phyloP scores from a whole-genome alignment of 1,140 invertebrate genomes.

The Asobara japonica region DNA sequence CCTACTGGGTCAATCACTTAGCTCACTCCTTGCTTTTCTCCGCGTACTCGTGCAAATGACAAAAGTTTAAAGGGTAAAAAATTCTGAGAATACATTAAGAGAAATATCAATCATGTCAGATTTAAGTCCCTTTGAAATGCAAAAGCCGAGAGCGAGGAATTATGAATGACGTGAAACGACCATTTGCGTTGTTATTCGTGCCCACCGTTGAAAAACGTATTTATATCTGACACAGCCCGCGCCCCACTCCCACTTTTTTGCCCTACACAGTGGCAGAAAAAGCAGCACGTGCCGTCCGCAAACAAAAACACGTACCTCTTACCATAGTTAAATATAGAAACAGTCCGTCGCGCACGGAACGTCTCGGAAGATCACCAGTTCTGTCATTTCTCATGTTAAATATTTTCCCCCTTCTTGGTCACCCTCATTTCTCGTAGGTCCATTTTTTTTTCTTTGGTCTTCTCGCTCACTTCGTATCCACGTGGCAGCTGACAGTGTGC shows the following conservation, averaged over 20 bases:
- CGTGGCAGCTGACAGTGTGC: too few species aligned
- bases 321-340: background rate
- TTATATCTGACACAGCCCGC: conserved; percentile 22
- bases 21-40: too few species aligned
- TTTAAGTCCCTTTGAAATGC: background rate
- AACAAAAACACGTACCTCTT: background rate
- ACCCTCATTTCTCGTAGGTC: background rate
- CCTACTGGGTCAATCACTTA: too few species aligned
- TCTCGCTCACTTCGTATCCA: conserved; percentile 26
- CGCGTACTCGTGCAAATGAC: background rate
- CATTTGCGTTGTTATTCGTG: background rate
- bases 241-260: background rate
- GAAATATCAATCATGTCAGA: background rate
- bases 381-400: background rate
- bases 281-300: background rate
- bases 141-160: background rate
- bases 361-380: background rate
- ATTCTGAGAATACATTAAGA: background rate
- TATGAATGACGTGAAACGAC: conserved; percentile 6
- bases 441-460: background rate
- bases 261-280: background rate
- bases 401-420: background rate
- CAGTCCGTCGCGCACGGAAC: background rate
- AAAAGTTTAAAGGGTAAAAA: background rate
- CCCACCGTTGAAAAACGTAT: conserved; percentile 4